Evolutionary conservation across 2,113 vertebrate genomes (phyloP), one percentile per base, ranked within the genome.

Genomic region (Nannobrachium achirus): DNA sequence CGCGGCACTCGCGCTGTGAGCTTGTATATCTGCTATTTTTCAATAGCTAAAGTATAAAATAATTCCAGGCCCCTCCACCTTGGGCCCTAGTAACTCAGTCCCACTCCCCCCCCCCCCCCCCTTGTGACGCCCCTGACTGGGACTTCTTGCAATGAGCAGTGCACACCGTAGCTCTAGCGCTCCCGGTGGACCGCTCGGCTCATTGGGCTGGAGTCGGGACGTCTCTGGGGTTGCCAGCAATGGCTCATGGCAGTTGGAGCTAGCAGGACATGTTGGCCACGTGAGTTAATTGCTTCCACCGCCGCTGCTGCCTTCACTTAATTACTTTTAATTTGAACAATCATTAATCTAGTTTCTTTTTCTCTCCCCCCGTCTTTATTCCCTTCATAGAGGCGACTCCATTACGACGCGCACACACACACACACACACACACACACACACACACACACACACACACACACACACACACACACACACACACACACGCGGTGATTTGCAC

Each of bases 291-390:
- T 66, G 58, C 67, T 69, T 71, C 38, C 49, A 49, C 62, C 56
- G 67, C 14, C 49, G 9, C 59, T 40, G 20, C 62, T 40, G 20
- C 62, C 56, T 58, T 66, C 60, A 78, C 50, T 76, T 85, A 85
- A 83, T 85, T 84, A 86, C 71, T 67, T 84, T 71, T 69, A 76
- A 80, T 72, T 67, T 69, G 67, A 76, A 57, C 53, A 69, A 69
- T 81, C 70, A 79, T 80, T 78, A 80, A 71, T 76, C 52, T 76
- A 9, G 52, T 51, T 73, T 33, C 53, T 65, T 56, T 72, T 48
- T 51, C 49, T 70, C 52, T 55, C 49, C 71, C 64, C 49, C 52
- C 55, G 45, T 66, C 40, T 38, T 49, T 63, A 14, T 70, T 74
- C 48, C 11, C 45, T 69, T 53, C 4, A 13, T 60, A 56, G 66